Base-by-base conservation (phyloP, 2,113 vertebrate genomes). In the Corythornis cristatus region DNA sequence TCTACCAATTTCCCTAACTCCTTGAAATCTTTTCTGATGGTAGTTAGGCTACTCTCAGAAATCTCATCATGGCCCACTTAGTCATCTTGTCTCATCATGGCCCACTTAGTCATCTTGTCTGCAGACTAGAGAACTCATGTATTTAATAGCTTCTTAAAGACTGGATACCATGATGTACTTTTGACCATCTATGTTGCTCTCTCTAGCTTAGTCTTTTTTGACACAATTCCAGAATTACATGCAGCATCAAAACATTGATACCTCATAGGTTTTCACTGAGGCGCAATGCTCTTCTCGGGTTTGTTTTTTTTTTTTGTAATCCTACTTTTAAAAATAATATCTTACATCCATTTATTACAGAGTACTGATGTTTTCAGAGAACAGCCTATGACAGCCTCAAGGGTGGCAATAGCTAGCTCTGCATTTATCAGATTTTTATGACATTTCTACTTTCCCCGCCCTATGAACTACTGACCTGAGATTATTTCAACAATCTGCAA, bases 351-450 rank as follows among this genome's bases (percentile, higher is more conserved):
- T 54, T 48, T 60, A 14, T 40, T 40, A 60, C 5, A 54, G 15
- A 48, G 14, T 48, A 35, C 9, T 35, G 17, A 22, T 42, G 5
- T 56, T 87, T 76, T 67, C 58, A 72, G 25, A 28, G 12, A 53
- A 48, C 15, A 53, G 11, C 8, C 17, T 48, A 9, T 26, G 37
- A 31, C 14, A 22, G 13, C 14, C 28, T 75, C 26, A 57, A 45
- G 31, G 11, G 12, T 60, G 46, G 10, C 40, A 53, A 35, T 20
- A 72, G 4, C 8, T 58, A 76, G 43, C n/a, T 71, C 31, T 46
- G 23, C 0, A 1, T 3, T 33, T 54, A 25, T 4, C 15, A 31
- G 4, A 29, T 2, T 51, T 80, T 73, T 65, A 46, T 43, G 22
- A 70, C 51, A 11, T 28, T 82, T 73, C 43, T 68, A 6, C 21